Evolutionary conservation across 2,888 invertebrate genomes (phyloP), one percentile per base, ranked within the genome.

Genomic region (Morpho helenor): DNA sequence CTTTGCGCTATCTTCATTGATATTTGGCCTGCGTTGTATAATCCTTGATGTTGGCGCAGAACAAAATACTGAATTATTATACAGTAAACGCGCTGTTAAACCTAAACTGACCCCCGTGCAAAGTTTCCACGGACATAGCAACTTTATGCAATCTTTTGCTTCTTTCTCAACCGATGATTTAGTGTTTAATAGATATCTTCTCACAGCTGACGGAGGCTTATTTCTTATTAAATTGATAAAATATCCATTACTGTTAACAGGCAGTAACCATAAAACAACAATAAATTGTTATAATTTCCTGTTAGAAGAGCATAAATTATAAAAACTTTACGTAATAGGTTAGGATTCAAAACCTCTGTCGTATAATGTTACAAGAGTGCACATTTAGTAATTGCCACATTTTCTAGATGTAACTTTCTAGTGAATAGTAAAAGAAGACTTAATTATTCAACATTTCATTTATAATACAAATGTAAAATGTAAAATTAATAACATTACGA

Each of bases 11-110:
- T 92, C 92, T 52, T 91, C 91, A 40, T 80, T 67, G 7, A 89
- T 63, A 66, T 86, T 84, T 1, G 82, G 78, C 55, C 91, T 87
- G 73, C 93, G 92, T 83, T 93, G 94, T 69, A 92, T 88, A 73
- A 91, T 78, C 65, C 92, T 91, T 3, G 92, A 87, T 7, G 83
- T 77, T 56, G 79, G 80, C 2, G 94, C 89, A 60, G 94, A 95
- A 64, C 95, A 94, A 72, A 93, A 94, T 2, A 93, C 95, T 6
- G 93, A 92, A 75, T 93, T 80, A 62, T 70, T 78, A 39, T 81
- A 62, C n/a, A 87, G 65, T 49, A 77, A 72, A 49, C 83, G 82
- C 10, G 75, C 76, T 9, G 79, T 80, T 49, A 91, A 69, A 2
- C 87, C 90, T 73, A 90, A 70, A 72, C 87, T 82, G 16, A 90